phyloP scores from a whole-genome alignment of 1,140 invertebrate species.

The Bombus cullumanus region DNA sequence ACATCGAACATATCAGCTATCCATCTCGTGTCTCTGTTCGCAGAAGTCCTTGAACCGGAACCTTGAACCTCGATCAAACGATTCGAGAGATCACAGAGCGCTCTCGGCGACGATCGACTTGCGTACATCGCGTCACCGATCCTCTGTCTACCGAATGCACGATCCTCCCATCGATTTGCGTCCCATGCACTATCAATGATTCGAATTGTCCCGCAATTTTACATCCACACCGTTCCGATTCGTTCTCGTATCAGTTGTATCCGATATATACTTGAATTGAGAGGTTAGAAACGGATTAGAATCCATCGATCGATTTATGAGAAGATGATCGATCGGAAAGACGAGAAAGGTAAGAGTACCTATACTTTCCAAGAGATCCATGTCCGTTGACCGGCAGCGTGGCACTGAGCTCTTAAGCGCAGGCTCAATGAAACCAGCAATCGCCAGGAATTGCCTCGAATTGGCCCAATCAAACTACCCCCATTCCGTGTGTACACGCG shows the following conservation, averaged over 20 bases:
- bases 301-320: background rate
- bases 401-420: conserved; percentile 80
- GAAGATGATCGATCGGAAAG: conserved; percentile 4
- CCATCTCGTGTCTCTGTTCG: background rate
- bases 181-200: background rate
- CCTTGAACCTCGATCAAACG: conserved; percentile 30
- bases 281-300: background rate
- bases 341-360: conserved; percentile 62
- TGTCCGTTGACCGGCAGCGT: conserved; percentile 79
- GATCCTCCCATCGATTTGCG: background rate
- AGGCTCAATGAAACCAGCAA: conserved; percentile 83
- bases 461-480: conserved; percentile 84
- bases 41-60: conserved; percentile 16
- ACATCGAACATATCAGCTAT: background rate
- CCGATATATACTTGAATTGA: background rate
- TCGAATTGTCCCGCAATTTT: background rate
- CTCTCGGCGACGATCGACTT: background rate
- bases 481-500: conserved; percentile 81
- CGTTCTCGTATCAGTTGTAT: background rate
- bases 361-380: conserved; percentile 74
- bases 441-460: conserved; percentile 84
- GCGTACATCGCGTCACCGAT: conserved; percentile 3
- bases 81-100: conserved; percentile 4
- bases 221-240: background rate
- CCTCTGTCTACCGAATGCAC: background rate